Percentiles rank a stretch among this genome's conserved stretches.
Conservation (phyloP, 2,888 invertebrate genomes). For the Cabera pusaria region DNA sequence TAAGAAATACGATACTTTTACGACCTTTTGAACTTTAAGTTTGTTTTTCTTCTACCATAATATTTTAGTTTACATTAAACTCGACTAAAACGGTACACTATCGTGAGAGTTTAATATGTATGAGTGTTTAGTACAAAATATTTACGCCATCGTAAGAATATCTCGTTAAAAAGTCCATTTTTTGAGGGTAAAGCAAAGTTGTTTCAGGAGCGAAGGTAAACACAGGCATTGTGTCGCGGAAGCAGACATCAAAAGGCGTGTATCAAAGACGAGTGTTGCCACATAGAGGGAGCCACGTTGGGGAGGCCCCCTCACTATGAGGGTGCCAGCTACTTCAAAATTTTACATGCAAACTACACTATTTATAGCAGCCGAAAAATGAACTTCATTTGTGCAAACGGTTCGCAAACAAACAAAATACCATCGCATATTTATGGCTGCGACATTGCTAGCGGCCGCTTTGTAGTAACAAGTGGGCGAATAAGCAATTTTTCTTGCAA, state of each 20-base stretch:
- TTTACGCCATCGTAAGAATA: constrained; percentile 33
- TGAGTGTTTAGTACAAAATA: no score
- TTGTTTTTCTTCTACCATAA: no score
- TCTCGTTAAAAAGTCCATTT: constrained; percentile 56
- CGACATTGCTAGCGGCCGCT: constrained; percentile 30
- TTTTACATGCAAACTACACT: constrained; percentile 53
- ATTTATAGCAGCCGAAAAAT: constrained; percentile 30
- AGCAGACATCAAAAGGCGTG: constrained; percentile 75
- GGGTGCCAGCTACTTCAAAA: constrained; percentile 62
- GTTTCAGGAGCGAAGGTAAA: constrained; percentile 62
- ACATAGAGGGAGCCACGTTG: constrained; percentile 54
- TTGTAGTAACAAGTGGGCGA: constrained; percentile 29
- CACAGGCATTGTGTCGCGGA: constrained; percentile 64
- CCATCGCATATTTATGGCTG: constrained; percentile 30
- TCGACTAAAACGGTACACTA: no score
- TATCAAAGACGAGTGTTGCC: constrained; percentile 70
- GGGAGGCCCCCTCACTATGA: constrained; percentile 56
- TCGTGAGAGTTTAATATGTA: no score
- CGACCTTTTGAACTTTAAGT: no score
- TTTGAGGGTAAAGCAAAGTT: constrained; percentile 54
- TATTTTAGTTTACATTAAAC: no score
- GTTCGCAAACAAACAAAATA: constrained; percentile 26
- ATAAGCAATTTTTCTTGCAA: constrained; percentile 32
- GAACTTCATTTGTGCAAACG: constrained; percentile 25
- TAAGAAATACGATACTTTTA: no score